Conservation (phyloP, 2,888 invertebrate genomes). For the Gortyna flavago region DNA sequence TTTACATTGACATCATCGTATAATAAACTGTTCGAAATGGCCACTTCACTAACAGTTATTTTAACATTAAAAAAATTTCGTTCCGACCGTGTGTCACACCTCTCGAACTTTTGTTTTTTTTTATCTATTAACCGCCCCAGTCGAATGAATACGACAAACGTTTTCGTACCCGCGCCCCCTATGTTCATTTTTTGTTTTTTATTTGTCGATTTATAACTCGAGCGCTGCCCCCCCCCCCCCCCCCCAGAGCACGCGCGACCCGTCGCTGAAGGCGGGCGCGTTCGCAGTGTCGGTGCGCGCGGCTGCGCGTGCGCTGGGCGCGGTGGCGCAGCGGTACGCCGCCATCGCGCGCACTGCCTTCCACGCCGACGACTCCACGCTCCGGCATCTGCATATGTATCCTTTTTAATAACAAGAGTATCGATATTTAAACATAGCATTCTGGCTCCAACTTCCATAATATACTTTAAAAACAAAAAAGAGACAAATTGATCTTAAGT, state of each 20-base stretch:
- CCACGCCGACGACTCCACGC: constrained; percentile 83
- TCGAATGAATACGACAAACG: too few species aligned
- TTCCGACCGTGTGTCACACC: background rate
- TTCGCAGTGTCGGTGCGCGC: constrained; percentile 78
- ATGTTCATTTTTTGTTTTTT: too few species aligned
- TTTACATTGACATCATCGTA: too few species aligned
- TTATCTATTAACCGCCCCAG: too few species aligned
- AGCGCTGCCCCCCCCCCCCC: too few species aligned
- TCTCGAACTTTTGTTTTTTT: too few species aligned
- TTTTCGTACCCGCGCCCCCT: too few species aligned
- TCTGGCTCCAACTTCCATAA: background rate
- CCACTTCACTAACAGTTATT: too few species aligned
- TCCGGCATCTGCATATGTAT: constrained; percentile 85
- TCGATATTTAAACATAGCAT: background rate
- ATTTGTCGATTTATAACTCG: too few species aligned
- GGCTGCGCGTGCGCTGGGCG: constrained; percentile 75
- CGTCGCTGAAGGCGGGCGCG: constrained; percentile 80
- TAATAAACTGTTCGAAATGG: too few species aligned
- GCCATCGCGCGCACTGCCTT: constrained; percentile 84
- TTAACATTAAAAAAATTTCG: background rate
- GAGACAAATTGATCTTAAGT: background rate
- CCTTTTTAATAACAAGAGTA: constrained; percentile 73
- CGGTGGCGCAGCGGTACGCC: constrained; percentile 74
- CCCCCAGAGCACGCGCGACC: constrained; percentile 79
- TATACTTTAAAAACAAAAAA: background rate